A percentile compares a stretch with the other conserved stretches of the same genome.
Evolutionary conservation across 1,140 invertebrate genomes (phyloP).

Genomic region (Trichonephila clavata): DNA sequence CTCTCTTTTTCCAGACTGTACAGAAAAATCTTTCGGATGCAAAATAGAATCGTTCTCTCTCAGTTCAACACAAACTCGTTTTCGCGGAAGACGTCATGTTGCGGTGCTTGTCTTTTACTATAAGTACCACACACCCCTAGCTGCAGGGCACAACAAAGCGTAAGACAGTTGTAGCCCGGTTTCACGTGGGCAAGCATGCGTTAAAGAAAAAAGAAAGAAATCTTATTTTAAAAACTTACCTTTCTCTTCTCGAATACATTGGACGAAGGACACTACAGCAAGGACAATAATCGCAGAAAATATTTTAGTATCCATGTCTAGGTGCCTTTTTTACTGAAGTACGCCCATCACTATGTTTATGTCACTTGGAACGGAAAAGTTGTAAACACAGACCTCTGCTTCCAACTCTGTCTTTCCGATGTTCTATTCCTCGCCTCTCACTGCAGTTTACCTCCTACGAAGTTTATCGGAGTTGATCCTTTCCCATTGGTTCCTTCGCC

Average conservation of each 20-base stretch:
- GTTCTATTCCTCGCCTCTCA: neutral
- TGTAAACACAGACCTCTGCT: neutral
- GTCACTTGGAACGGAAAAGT: neutral
- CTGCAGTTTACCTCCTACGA: conserved; percentile 25
- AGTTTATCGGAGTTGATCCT: neutral
- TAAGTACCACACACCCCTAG: neutral
- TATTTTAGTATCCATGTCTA: conserved; percentile 41
- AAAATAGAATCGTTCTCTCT: neutral
- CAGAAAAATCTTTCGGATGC: neutral
- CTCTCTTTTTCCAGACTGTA: too few species aligned
- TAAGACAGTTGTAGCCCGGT: conserved; percentile 12
- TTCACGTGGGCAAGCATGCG: conserved; percentile 36
- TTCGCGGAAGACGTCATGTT: neutral
- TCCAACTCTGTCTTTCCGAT: neutral
- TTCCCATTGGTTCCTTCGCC: conserved; percentile 20
- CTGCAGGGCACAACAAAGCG: neutral
- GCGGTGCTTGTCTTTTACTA: neutral
- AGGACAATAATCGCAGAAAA: neutral
- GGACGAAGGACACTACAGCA: conserved; percentile 1
- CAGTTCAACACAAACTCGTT: conserved; percentile 3
- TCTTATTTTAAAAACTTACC: neutral
- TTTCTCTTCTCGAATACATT: neutral
- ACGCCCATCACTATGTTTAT: conserved; percentile 16
- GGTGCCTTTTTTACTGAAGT: neutral
- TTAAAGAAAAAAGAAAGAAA: neutral